Evolutionary conservation across 2,888 invertebrate genomes (phyloP).

Genomic region (Anoncus sp.): DNA sequence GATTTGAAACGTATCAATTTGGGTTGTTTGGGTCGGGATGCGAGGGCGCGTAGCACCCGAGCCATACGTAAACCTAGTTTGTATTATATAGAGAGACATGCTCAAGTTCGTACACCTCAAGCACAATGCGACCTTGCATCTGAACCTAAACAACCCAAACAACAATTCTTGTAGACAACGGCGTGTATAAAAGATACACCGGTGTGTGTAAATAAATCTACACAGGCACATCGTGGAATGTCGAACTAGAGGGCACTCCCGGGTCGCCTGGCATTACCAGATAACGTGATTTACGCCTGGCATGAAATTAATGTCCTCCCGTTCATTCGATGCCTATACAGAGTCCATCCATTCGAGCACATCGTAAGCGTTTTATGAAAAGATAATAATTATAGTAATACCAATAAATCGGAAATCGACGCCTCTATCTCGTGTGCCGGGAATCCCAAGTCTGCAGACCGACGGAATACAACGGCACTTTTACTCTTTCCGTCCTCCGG

Average conservation of each 20-base stretch:
- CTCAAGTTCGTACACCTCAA: no score
- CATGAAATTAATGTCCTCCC: slow-evolving; percentile 78
- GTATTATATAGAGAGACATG: no score
- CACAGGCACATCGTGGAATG: slow-evolving; percentile 22
- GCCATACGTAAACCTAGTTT: no score
- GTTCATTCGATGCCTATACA: not conserved
- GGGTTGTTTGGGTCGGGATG: no score
- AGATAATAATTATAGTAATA: slow-evolving; percentile 54
- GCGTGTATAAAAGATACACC: no score
- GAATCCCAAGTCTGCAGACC: slow-evolving; percentile 32
- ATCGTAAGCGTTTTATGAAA: slow-evolving; percentile 50
- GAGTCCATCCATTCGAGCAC: slow-evolving; percentile 3
- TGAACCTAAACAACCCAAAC: no score
- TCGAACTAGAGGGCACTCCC: slow-evolving; percentile 26
- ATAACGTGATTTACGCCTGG: slow-evolving; percentile 80
- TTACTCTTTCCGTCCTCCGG: slow-evolving; percentile 63
- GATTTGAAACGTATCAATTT: no score
- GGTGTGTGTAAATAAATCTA: slow-evolving; percentile 24
- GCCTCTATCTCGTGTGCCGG: slow-evolving; percentile 53
- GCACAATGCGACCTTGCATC: no score
- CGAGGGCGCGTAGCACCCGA: no score
- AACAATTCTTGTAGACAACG: no score
- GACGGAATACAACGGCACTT: slow-evolving; percentile 49
- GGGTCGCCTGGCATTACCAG: slow-evolving; percentile 69
- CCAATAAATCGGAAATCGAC: slow-evolving; percentile 80